Evolutionary conservation across 2,888 invertebrate species (phyloP).

Genomic region (Cantharis rufa): DNA sequence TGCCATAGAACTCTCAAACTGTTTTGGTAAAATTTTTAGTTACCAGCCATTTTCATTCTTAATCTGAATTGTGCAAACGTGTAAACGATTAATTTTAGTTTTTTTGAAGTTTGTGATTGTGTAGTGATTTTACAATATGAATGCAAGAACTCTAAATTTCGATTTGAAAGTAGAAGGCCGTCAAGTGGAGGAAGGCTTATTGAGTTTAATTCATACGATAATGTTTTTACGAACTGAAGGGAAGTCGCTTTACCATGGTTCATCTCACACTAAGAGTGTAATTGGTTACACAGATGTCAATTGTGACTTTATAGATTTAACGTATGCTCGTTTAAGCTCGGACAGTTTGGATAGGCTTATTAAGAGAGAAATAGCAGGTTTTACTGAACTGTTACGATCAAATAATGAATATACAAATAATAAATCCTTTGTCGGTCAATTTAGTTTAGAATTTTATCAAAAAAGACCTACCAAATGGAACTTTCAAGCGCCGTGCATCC

Average conservation of each 20-base stretch:
- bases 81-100: not conserved
- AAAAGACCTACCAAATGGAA: constrained; percentile 88
- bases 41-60: not conserved
- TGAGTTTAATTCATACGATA: constrained; percentile 90
- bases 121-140: constrained; percentile 61
- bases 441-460: constrained; percentile 94
- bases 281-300: constrained; percentile 96
- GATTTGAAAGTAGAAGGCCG: constrained; percentile 86
- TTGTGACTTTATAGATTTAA: constrained; percentile 97
- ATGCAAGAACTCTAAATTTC: constrained; percentile 79
- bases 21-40: not conserved
- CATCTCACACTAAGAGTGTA: constrained; percentile 93
- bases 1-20: not conserved
- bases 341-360: constrained; percentile 72
- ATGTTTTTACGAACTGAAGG: constrained; percentile 88
- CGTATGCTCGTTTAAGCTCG: constrained; percentile 94
- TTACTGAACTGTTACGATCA: constrained; percentile 77
- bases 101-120: not conserved
- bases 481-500: constrained; percentile 88
- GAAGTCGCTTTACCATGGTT: constrained; percentile 91
- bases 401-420: constrained; percentile 61
- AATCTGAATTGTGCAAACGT: not conserved
- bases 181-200: constrained; percentile 90
- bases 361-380: constrained; percentile 75
- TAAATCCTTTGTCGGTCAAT: constrained; percentile 70